Evolutionary conservation across 2,888 invertebrate species (phyloP).

Genomic region (Bembecia ichneumoniformis): DNA sequence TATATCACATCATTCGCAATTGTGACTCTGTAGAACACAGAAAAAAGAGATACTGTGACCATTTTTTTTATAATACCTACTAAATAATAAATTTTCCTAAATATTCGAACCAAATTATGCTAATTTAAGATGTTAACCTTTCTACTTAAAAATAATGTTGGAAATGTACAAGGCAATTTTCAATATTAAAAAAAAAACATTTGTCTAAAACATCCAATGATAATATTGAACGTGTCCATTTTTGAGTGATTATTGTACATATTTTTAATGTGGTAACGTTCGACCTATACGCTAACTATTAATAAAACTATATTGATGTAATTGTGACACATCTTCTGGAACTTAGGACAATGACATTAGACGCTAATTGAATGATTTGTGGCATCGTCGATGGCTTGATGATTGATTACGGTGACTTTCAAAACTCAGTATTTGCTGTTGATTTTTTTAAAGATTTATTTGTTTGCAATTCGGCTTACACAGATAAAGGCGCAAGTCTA

Average conservation of each 20-base stretch:
- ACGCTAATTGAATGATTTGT: constrained; percentile 14
- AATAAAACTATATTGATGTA: constrained; percentile 17
- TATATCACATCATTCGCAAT: not conserved
- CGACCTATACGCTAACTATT: constrained; percentile 37
- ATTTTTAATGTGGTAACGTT: constrained; percentile 56
- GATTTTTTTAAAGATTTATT: constrained; percentile 4
- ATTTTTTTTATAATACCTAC: not conserved
- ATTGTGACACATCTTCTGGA: constrained; percentile 18
- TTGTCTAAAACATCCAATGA: constrained; percentile 8
- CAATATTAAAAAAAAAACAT: not conserved
- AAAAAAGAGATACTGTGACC: not conserved
- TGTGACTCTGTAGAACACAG: not conserved
- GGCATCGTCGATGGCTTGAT: constrained; percentile 41
- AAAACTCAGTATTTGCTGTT: constrained; percentile 22
- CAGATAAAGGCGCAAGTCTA: too few relatives aligned
- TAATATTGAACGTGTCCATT: constrained; percentile 21
- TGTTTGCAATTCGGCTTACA: too few relatives aligned
- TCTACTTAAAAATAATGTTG: constrained; percentile 40
- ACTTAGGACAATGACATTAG: not conserved
- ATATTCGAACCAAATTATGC: constrained; percentile 2
- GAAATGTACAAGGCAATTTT: constrained; percentile 21
- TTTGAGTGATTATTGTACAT: constrained; percentile 44
- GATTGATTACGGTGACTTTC: constrained; percentile 12
- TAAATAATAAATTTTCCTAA: not conserved
- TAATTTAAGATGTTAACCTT: constrained; percentile 20